phyloP scores from a whole-genome alignment of 2,888 invertebrate species.

The Merodon equestris region DNA sequence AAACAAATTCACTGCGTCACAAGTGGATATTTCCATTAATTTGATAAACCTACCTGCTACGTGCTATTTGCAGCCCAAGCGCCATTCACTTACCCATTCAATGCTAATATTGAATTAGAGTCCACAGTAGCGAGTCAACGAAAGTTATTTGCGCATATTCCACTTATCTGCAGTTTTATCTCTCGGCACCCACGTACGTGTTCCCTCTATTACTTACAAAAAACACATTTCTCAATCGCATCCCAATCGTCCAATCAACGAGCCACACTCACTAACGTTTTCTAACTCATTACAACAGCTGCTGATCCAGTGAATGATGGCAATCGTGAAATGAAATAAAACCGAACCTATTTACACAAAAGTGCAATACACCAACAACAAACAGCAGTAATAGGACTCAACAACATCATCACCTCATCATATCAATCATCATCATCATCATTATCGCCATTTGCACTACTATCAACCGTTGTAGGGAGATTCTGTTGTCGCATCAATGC shows the following conservation, averaged over 20 bases:
- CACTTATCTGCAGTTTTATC: constrained; percentile 27
- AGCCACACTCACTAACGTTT: neutral
- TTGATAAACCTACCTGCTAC: too few relatives aligned
- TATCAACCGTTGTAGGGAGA: too few relatives aligned
- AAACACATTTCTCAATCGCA: neutral
- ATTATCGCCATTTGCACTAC: constrained; percentile 23
- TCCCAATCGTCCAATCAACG: neutral
- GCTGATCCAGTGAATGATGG: constrained; percentile 13
- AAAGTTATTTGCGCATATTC: constrained; percentile 24
- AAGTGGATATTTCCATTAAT: too few relatives aligned
- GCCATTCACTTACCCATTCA: too few relatives aligned
- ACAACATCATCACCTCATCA: constrained; percentile 14
- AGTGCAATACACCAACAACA: neutral
- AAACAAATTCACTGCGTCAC: too few relatives aligned
- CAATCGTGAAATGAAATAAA: neutral
- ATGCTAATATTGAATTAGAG: constrained; percentile 9
- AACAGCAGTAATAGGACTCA: neutral
- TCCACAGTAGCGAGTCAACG: constrained; percentile 11
- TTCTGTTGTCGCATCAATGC: constrained; percentile 45
- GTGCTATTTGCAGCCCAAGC: too few relatives aligned
- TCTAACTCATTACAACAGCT: constrained; percentile 12
- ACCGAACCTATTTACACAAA: constrained; percentile 21
- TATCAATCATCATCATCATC: too few relatives aligned
- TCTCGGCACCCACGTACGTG: constrained; percentile 16
- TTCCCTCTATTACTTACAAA: constrained; percentile 12